These are phyloP conservation scores for Ptilonorhynchus violaceus DNA, from an alignment of 2,113 vertebrate species.

Conservation along the genomic window DNA sequence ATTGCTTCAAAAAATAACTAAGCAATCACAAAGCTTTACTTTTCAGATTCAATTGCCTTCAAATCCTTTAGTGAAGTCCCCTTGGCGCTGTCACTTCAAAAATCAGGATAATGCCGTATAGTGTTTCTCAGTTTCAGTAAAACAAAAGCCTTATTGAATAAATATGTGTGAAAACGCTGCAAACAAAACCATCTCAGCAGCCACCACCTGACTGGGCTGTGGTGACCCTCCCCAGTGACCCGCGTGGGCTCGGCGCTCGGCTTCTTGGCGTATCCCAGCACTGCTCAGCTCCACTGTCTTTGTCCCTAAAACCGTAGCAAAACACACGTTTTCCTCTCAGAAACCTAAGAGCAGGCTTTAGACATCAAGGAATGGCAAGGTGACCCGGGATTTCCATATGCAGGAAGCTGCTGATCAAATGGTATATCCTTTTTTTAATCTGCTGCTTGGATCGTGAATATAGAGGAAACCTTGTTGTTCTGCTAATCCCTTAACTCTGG, in stretches of 20 bases:
- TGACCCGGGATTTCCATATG: slow-evolving; percentile 32
- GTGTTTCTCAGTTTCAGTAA: slow-evolving; percentile 66
- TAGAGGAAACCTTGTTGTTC: neutral
- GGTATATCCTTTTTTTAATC: neutral
- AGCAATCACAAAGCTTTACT: slow-evolving; percentile 72
- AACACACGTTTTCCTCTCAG: neutral
- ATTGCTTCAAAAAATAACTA: slow-evolving; percentile 67
- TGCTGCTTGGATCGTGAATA: neutral
- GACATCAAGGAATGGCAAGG: slow-evolving; percentile 28
- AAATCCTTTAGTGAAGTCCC: slow-evolving; percentile 64
- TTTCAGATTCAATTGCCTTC: slow-evolving; percentile 71
- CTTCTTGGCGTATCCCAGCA: slow-evolving; percentile 65
- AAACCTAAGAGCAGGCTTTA: neutral
- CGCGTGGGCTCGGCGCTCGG: slow-evolving; percentile 50
- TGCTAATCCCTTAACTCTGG: neutral
- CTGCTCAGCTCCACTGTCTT: slow-evolving; percentile 44
- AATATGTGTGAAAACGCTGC: slow-evolving; percentile 77
- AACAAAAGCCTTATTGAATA: slow-evolving; percentile 80
- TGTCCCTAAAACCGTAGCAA: neutral
- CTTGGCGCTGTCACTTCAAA: slow-evolving; percentile 73
- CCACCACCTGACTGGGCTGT: slow-evolving; percentile 63
- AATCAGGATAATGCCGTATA: slow-evolving; percentile 66
- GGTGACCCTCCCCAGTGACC: slow-evolving; percentile 53
- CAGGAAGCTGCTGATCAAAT: slow-evolving; percentile 27
- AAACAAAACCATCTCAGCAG: slow-evolving; percentile 72